Conservation (phyloP, 2,888 invertebrate species). For the Monopis laevigella region DNA sequence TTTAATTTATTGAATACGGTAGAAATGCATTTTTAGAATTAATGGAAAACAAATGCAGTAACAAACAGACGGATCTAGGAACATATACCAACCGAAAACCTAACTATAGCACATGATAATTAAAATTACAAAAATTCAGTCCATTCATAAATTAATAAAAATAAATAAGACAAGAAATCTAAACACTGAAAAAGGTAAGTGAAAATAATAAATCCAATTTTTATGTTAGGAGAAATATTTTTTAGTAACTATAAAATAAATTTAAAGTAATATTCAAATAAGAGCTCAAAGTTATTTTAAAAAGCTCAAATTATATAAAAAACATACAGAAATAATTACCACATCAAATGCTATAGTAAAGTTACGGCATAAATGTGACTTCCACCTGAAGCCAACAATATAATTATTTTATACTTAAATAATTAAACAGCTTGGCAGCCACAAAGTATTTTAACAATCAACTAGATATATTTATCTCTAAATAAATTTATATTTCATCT, state of each 20-base stretch:
- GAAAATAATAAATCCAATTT: no score
- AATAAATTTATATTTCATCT: no score
- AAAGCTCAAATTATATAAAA: background rate
- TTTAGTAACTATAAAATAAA: no score
- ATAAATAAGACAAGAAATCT: no score
- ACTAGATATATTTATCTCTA: no score
- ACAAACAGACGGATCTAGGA: conserved; percentile 63
- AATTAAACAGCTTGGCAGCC: conserved; percentile 24
- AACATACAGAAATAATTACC: background rate
- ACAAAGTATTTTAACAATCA: no score
- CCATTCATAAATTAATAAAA: no score
- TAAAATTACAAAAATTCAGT: no score
- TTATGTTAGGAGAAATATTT: no score
- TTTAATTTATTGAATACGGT: conserved; percentile 69
- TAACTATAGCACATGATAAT: conserved; percentile 11
- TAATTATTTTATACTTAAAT: conserved; percentile 46
- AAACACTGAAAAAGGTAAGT: no score
- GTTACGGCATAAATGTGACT: conserved; percentile 30
- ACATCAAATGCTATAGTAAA: conserved; percentile 6
- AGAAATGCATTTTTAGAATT: conserved; percentile 63
- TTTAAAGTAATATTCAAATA: no score
- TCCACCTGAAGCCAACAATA: conserved; percentile 58
- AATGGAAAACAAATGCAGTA: conserved; percentile 59
- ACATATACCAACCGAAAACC: conserved; percentile 56
- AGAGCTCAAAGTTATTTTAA: no score